Percentiles rank a stretch among this genome's conserved stretches.
Conservation (phyloP, 2,113 vertebrate genomes). For the Labeo rohita region DNA sequence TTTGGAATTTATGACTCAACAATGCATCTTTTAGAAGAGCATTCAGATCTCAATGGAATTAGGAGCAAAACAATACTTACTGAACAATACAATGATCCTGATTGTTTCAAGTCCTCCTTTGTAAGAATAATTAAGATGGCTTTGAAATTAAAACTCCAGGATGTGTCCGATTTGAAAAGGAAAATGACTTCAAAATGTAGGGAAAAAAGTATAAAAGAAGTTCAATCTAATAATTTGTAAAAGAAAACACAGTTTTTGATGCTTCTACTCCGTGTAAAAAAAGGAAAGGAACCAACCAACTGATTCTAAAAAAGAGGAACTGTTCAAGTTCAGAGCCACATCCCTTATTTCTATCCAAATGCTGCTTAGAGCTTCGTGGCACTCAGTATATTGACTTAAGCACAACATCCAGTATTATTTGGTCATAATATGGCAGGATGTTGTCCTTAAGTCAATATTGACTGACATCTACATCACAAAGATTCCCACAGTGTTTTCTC, state of each 20-base stretch:
- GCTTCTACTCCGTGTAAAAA: background rate
- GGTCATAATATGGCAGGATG: constrained; percentile 9
- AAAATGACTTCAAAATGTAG: constrained; percentile 1
- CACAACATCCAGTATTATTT: constrained; percentile 49
- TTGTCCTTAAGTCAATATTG: constrained; percentile 28
- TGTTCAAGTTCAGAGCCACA: constrained; percentile 58
- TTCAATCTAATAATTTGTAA: background rate
- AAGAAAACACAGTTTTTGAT: background rate
- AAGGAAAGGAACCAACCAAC: constrained; percentile 34
- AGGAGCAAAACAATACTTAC: constrained; percentile 62
- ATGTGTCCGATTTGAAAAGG: constrained; percentile 13
- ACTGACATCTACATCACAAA: constrained; percentile 21
- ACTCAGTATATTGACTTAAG: constrained; percentile 61
- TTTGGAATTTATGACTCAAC: constrained; percentile 47
- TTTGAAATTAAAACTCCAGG: constrained; percentile 41
- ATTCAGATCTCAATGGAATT: constrained; percentile 25
- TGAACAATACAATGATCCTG: constrained; percentile 53
- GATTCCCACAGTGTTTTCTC: background rate
- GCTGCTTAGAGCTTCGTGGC: constrained; percentile 45
- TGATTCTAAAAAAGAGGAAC: constrained; percentile 35
- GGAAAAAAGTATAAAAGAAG: background rate
- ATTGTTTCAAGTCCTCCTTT: constrained; percentile 53
- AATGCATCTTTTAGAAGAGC: constrained; percentile 12
- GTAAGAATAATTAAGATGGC: constrained; percentile 32
- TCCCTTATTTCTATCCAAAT: constrained; percentile 55